Evolutionary conservation across 2,113 vertebrate species (phyloP).

Genomic region (Gasterosteus nipponicus): DNA sequence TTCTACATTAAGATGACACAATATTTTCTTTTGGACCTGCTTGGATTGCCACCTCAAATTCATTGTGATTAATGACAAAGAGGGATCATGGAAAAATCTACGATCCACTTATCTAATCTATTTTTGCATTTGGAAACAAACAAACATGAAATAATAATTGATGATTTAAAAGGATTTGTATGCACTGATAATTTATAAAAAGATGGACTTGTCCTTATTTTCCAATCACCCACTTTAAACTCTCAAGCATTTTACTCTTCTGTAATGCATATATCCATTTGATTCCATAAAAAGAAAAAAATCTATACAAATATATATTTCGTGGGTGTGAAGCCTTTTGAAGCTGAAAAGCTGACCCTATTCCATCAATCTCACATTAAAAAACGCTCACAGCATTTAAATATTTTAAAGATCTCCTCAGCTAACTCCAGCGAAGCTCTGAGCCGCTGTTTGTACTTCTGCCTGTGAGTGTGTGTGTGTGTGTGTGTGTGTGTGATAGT

Average conservation of each 20-base stretch:
- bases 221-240: slow-evolving; percentile 15
- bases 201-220: slow-evolving; percentile 14
- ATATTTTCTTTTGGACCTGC: slow-evolving; percentile 1
- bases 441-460: neutral
- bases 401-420: slow-evolving; percentile 79
- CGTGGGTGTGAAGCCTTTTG: slow-evolving; percentile 40
- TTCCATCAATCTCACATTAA: slow-evolving; percentile 80
- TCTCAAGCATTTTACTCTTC: neutral
- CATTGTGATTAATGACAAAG: slow-evolving; percentile 21
- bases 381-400: slow-evolving; percentile 75
- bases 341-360: slow-evolving; percentile 70
- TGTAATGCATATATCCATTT: slow-evolving; percentile 8
- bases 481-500: neutral
- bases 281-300: neutral
- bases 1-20: neutral
- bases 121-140: slow-evolving; percentile 17
- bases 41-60: slow-evolving; percentile 26
- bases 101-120: slow-evolving; percentile 11
- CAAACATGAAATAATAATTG: neutral
- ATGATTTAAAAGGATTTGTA: slow-evolving; percentile 55
- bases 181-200: slow-evolving; percentile 30
- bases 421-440: slow-evolving; percentile 59
- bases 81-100: slow-evolving; percentile 14
- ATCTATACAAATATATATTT: slow-evolving; percentile 14
- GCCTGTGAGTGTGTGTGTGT: neutral